Evolutionary conservation across 1,140 invertebrate species (phyloP).

Genomic region (Hyphantria cunea): DNA sequence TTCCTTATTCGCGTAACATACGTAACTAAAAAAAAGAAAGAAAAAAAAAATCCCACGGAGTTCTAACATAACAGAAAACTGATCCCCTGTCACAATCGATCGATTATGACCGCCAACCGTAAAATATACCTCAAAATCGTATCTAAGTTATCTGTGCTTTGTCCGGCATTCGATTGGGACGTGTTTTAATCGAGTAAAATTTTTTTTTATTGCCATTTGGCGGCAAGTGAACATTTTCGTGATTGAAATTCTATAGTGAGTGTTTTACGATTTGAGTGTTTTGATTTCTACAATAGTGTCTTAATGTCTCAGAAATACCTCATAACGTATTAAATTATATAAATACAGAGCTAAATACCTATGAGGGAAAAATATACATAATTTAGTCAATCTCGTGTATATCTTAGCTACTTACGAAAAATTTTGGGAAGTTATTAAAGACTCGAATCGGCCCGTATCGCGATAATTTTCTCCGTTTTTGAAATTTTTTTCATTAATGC

Average conservation of each 20-base stretch:
- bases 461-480: too few relatives aligned
- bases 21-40: conserved; percentile 20
- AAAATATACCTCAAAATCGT: conserved; percentile 76
- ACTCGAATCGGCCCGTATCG: too few relatives aligned
- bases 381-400: too few relatives aligned
- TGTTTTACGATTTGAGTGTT: not conserved
- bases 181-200: conserved; percentile 14
- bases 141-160: conserved; percentile 28
- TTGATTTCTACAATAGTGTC: too few relatives aligned
- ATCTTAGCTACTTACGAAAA: too few relatives aligned
- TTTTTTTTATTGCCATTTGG: conserved; percentile 1
- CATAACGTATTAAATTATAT: too few relatives aligned
- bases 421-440: too few relatives aligned
- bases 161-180: conserved; percentile 24
- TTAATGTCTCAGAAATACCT: too few relatives aligned
- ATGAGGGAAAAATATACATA: too few relatives aligned
- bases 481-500: too few relatives aligned
- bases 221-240: not conserved
- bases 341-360: too few relatives aligned
- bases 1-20: too few relatives aligned
- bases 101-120: conserved; percentile 61
- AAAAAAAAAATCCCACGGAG: conserved; percentile 59
- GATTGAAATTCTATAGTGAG: not conserved
- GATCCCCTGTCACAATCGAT: conserved; percentile 74
- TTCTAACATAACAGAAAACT: conserved; percentile 65